A percentile compares a stretch with the other conserved stretches of the same genome.
Conservation (phyloP, 1,140 invertebrate species). For the Hirudo medicinalis region DNA sequence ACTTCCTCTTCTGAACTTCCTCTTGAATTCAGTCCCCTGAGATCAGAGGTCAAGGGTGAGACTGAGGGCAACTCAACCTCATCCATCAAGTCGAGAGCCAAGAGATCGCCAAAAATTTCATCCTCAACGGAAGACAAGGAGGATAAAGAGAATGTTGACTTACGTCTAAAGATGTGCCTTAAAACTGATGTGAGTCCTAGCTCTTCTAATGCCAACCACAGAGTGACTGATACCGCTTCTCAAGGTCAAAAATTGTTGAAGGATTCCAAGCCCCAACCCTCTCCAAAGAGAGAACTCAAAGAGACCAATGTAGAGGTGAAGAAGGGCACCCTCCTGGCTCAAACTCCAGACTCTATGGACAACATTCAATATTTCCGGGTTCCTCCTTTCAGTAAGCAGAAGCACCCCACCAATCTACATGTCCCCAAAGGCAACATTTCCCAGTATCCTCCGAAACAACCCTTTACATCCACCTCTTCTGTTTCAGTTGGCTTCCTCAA, state of each 20-base stretch:
- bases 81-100: neutral
- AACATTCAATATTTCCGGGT: neutral
- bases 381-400: neutral
- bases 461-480: neutral
- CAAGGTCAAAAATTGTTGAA: neutral
- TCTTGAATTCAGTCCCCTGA: neutral
- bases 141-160: neutral
- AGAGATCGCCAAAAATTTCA: slow-evolving; percentile 5
- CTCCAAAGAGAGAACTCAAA: neutral
- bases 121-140: slow-evolving; percentile 6
- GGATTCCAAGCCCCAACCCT: neutral
- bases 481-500: neutral
- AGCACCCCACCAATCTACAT: neutral
- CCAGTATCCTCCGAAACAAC: neutral
- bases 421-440: neutral
- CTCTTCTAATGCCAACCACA: neutral
- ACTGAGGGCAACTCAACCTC: neutral
- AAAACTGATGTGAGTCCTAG: neutral
- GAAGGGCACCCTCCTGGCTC: neutral
- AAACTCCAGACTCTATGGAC: neutral
- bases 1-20: neutral
- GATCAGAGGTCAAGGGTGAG: neutral
- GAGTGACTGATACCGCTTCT: neutral
- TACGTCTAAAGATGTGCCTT: too few species aligned
- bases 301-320: neutral